Evolutionary conservation across 1,140 invertebrate genomes (phyloP).

Genomic region (Drosophila setifemur): DNA sequence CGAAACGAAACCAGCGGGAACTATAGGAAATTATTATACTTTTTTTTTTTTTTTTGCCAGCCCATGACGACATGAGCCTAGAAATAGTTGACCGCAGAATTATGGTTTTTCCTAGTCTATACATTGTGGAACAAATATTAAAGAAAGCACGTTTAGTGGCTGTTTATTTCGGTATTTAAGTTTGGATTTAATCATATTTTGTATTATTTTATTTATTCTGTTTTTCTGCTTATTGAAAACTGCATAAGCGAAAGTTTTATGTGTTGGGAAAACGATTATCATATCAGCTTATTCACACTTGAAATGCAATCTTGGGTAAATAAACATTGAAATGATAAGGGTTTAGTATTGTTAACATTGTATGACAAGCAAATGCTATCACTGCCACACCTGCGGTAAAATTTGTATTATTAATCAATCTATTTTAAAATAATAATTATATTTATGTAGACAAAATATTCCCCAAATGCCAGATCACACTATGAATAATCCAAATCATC

Average conservation of each 20-base stretch:
- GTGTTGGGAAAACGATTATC: background rate
- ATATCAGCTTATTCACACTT: constrained; percentile 9
- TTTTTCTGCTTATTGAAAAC: background rate
- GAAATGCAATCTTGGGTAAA: constrained; percentile 16
- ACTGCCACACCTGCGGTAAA: no score
- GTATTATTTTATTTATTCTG: background rate
- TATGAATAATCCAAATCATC: constrained; percentile 3
- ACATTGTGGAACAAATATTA: no score
- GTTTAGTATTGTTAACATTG: background rate
- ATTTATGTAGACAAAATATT: background rate
- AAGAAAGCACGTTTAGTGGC: no score
- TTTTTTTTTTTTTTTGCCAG: constrained; percentile 15
- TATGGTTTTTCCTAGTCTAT: no score
- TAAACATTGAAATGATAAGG: constrained; percentile 16
- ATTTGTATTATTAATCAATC: no score
- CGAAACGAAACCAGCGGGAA: constrained; percentile 27
- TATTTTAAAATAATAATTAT: background rate
- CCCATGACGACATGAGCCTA: constrained; percentile 60
- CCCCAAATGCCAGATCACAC: background rate
- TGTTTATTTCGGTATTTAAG: no score
- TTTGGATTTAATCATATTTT: background rate
- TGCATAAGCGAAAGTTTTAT: background rate
- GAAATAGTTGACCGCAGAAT: constrained; percentile 53
- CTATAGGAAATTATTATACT: constrained; percentile 15
- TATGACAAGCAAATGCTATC: background rate